Conservation (phyloP, 2,113 vertebrate genomes). For the Aix galericulata region DNA sequence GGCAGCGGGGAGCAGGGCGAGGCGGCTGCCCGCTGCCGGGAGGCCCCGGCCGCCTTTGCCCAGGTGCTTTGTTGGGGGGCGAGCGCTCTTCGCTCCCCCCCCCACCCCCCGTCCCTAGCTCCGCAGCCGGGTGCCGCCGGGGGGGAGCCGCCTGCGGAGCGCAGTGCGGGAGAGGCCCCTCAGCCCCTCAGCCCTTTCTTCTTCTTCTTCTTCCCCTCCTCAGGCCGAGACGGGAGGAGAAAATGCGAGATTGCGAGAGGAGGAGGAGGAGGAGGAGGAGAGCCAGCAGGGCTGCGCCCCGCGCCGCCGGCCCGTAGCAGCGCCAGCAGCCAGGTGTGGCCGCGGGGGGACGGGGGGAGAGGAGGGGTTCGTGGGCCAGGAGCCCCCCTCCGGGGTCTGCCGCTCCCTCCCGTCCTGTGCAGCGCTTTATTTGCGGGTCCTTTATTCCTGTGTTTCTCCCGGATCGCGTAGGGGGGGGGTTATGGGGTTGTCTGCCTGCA, state of each 20-base stretch:
- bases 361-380: too few species aligned
- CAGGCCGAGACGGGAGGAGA: not conserved
- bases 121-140: not conserved
- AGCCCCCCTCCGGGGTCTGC: too few species aligned
- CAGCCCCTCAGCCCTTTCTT: not conserved
- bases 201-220: not conserved
- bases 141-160: too few species aligned
- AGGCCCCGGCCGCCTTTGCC: too few species aligned
- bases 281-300: not conserved
- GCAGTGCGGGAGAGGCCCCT: too few species aligned
- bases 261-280: not conserved
- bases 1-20: not conserved
- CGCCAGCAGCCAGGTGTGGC: constrained; percentile 46
- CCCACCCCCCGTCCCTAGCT: too few species aligned
- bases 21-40: too few species aligned
- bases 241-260: not conserved
- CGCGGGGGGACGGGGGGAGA: not conserved
- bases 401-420: too few species aligned
- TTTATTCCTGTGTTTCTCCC: not conserved
- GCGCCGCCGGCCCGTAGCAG: not conserved
- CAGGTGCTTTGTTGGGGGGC: too few species aligned
- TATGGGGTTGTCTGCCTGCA: not conserved
- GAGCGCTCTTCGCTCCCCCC: too few species aligned
- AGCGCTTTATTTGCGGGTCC: too few species aligned
- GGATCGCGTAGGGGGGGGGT: not conserved